Conservation (phyloP, 2,797 vertebrate genomes). For the Sebastes alutus region DNA sequence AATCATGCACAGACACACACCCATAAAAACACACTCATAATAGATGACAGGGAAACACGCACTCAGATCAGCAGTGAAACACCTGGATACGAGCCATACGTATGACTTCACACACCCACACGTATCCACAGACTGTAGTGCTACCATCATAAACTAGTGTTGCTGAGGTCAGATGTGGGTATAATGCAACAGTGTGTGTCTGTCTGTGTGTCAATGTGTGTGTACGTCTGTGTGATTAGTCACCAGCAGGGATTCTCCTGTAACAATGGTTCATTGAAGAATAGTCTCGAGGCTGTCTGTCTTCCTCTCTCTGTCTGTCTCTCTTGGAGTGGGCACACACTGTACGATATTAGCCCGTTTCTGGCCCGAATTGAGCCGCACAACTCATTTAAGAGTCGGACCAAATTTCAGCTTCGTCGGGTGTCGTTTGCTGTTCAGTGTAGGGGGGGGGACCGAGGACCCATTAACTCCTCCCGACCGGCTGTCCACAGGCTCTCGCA, state of each 20-base stretch:
- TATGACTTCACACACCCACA: conserved; percentile 52
- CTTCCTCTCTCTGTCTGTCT: not conserved
- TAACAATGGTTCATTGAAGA: conserved; percentile 69
- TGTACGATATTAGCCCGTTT: no score
- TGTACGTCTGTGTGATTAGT: conserved; percentile 63
- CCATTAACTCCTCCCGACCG: no score
- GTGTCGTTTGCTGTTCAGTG: no score
- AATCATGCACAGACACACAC: conserved; percentile 15
- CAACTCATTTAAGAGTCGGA: no score
- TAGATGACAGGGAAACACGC: conserved; percentile 5
- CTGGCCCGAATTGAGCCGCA: no score
- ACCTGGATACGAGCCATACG: conserved; percentile 60
- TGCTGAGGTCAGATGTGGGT: conserved; percentile 61
- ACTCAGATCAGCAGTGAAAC: conserved; percentile 46
- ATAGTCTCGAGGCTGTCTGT: conserved; percentile 20
- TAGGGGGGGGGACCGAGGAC: no score
- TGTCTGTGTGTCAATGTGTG: conserved; percentile 27
- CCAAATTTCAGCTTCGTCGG: no score
- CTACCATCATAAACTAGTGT: conserved; percentile 12
- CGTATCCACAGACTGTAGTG: conserved; percentile 1
- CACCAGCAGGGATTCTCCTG: conserved; percentile 49
- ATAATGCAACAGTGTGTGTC: conserved; percentile 52
- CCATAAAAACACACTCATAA: conserved; percentile 20
- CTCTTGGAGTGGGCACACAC: not conserved
- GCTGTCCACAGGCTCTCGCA: no score